Conservation (phyloP, 2,888 invertebrate genomes). For the Tridacna crocea region DNA sequence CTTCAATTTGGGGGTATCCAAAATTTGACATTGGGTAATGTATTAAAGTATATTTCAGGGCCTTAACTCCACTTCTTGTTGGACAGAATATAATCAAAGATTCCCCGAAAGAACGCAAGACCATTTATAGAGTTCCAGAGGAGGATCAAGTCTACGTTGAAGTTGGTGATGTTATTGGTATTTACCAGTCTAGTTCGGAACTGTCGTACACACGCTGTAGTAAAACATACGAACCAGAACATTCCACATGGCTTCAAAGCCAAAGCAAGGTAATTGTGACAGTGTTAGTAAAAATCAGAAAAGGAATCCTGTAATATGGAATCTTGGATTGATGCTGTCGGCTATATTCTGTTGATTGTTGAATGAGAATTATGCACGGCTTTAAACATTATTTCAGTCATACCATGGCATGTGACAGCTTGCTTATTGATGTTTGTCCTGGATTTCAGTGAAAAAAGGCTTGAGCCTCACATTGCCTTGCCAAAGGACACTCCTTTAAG, state of each 20-base stretch:
- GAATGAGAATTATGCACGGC: neutral
- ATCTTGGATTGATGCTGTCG: neutral
- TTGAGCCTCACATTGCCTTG: too few species aligned
- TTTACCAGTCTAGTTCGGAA: constrained; percentile 1
- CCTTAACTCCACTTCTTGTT: neutral
- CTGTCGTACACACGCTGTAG: constrained; percentile 19
- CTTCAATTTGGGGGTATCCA: neutral
- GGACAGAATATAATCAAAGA: constrained; percentile 4
- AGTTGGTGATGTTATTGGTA: constrained; percentile 14
- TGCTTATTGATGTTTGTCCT: too few species aligned
- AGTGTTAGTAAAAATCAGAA: neutral
- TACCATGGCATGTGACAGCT: neutral
- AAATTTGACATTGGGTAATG: neutral
- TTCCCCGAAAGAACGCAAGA: neutral
- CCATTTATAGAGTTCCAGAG: neutral
- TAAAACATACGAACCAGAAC: constrained; percentile 5
- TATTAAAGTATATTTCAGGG: neutral
- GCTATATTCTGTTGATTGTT: neutral
- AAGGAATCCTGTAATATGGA: neutral
- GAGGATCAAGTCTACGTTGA: constrained; percentile 7
- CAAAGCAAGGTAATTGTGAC: neutral
- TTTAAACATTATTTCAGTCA: neutral
- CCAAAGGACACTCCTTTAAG: neutral
- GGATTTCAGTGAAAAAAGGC: too few species aligned
- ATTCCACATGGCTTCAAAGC: neutral